Evolutionary conservation across 2,888 invertebrate genomes (phyloP), one percentile per base, ranked within the genome.

Genomic region (Ceriagrion tenellum): DNA sequence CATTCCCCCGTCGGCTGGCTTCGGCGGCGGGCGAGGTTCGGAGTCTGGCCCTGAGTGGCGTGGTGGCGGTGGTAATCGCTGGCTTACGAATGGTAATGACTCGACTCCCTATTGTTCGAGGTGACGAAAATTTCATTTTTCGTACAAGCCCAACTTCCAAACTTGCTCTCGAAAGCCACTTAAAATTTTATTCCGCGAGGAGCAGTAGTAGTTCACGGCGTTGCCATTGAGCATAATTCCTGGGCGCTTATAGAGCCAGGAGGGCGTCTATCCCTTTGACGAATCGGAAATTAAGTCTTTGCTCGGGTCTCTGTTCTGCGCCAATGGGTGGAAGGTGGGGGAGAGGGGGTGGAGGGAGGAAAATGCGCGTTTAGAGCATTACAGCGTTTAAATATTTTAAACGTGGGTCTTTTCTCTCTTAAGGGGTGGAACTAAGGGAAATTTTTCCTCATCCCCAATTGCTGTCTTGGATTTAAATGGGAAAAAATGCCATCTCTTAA

Each of bases 41-140:
- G 47, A 47, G 47, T 47, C 59, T 59, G 10, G 59, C 8, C 12
- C 20, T 12, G 35, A 13, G 81, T 35, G 81, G 35, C 8, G 81
- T 35, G 0, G 81, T 30, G 81, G 16, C 81, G 81, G 81, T 81
- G 81, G 81, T 81, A 81, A 81, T 81, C 81, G 81, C 30, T 81
- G 81, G 35, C 81, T 81, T 35, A 35, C 35, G 81, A 81, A 81
- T 81, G 30, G 81, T 81, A 81, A 81, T 81, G 35, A 35, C 81
- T 81, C 81, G 13, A 35, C 35, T 35, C 30, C 35, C 81, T 81
- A 81, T 81, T 81, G 81, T 81, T 81, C 81, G 18, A 35, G 35
- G 81, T 81, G 81, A 81, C 81, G 81, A 81, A 35, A 35, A 81
- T 81, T 81, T 81, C 81, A 81, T 81, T 81, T 81, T 81, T 81